Base-by-base conservation (phyloP, 2,888 invertebrate species). In the Drosophila recens region DNA sequence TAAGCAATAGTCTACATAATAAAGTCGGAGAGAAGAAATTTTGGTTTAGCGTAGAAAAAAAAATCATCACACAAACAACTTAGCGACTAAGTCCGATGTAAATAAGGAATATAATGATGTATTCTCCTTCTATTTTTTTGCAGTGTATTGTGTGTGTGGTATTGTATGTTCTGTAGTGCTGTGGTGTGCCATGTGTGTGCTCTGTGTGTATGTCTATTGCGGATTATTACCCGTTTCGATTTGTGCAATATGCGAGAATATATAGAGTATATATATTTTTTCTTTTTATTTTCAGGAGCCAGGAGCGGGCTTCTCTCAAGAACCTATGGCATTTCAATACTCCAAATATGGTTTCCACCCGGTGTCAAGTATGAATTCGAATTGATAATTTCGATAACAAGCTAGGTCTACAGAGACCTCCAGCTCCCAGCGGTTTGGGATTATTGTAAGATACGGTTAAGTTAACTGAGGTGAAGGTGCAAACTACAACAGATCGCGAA, bases 1-100 rank as follows among this genome's bases (percentile, higher is more conserved):
- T 90, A 94, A 91, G 94, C 97, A 96, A 92, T 94, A 94, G 0
- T 95, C 98, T 98, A 95, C 92, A 82, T 86, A 83, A 82, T 86
- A 83, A 79, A 87, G 88, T 85, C 80, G 88, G 79, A 81, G 88
- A 87, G 93, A 93, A 91, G 92, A 78, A 67, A 75, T 76, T 82
- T 81, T 72, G 75, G 75, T 85, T 89, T 84, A 81, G 78, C 83
- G 68, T 27, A 70, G 61, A 76, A 78, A 67, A 45, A 62, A 53
- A 59, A 30, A 68, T 46, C 69, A 51, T 46, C 27, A 45, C 49
- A 52, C 51, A 71, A 54, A 71, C 59, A 75, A 34, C 67, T 74
- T 72, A 74, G 45, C 43, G 67, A 52, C 70, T 70, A 69, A 63
- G 59, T 72, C 67, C 66, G 63, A 67, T 65, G 61, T 17, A 69